Base-by-base conservation (phyloP, 2,797 vertebrate genomes). In the Artibeus jamaicensis region DNA sequence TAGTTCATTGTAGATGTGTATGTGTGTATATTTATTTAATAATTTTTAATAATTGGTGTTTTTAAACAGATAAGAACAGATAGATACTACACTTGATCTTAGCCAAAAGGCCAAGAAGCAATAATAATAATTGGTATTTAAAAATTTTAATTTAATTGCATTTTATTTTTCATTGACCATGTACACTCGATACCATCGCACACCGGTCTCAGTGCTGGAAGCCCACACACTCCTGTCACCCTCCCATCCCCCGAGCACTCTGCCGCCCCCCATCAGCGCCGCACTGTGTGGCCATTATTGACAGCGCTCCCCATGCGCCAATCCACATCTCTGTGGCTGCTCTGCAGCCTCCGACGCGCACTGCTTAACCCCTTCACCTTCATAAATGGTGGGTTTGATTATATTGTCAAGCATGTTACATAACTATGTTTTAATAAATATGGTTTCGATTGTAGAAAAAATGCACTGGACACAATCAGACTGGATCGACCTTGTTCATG, bases 261-360 rank as follows among this genome's bases (percentile, higher is more conserved):
- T 1, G 1, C 18, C 18, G 18, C 18, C n/a, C 18, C 0, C 39
- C n/a, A n/a, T n/a, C n/a, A n/a, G 9, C 4, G 1, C n/a, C 18
- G 1, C 16, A 2, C 34, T 18, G 19, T 10, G 7, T 68, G 16
- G 9, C 16, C n/a, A 4, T 9, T 37, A 10, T 7, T 7, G 62
- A 65, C n/a, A 4, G 26, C 4, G 5, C 62, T 16, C 14, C 15
- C 62, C 62, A 8, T 0, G 62, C 32, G 1, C 6, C 62, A n/a
- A 8, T n/a, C 62, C 32, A 32, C 62, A 2, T 65, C 62, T n/a
- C 32, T 65, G 62, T 16, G 26, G 32, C 59, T n/a, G 5, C 15
- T 62, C 59, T 15, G 59, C 59, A 62, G 2, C 29, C 29, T 16
- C 32, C 32, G 18, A n/a, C 26, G 12, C n/a, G 62, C 14, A n/a